Evolutionary conservation across 1,140 invertebrate species (phyloP).

Genomic region (Harlomillsia oculata): DNA sequence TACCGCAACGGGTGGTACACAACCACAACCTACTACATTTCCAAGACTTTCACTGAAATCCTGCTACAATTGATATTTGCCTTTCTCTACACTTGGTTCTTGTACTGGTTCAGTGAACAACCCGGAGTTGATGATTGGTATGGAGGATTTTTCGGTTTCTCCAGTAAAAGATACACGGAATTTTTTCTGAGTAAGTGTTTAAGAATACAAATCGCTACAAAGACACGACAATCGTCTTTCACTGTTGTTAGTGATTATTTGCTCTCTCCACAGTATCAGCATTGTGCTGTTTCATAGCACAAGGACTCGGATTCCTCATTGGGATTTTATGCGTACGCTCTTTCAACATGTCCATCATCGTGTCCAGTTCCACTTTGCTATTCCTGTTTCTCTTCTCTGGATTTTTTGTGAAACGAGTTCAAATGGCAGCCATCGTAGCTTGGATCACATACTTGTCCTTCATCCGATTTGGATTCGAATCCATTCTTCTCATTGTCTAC

Average conservation of each 20-base stretch:
- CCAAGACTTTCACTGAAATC: constrained; percentile 19
- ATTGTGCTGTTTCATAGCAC: constrained; percentile 9
- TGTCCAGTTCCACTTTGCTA: constrained; percentile 6
- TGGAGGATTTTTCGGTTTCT: constrained; percentile 1
- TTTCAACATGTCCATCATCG: constrained; percentile 7
- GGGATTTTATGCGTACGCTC: constrained; percentile 19
- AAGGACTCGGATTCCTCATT: constrained; percentile 18
- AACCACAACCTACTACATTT: constrained; percentile 9
- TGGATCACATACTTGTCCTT: constrained; percentile 16
- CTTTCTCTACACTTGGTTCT: constrained; percentile 1
- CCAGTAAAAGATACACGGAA: constrained; percentile 1
- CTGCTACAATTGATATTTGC: constrained; percentile 7
- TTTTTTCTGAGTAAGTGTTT: background rate
- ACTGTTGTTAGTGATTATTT: no score
- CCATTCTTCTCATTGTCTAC: constrained; percentile 7
- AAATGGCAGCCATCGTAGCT: constrained; percentile 2
- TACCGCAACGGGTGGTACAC: constrained; percentile 20
- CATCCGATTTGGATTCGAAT: constrained; percentile 16
- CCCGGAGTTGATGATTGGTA: constrained; percentile 8
- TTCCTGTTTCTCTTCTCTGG: constrained; percentile 18
- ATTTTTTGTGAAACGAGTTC: constrained; percentile 11
- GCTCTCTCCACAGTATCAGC: no score
- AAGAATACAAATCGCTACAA: no score
- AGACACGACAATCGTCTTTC: no score
- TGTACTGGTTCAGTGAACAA: constrained; percentile 18